phyloP scores from a whole-genome alignment of 2,797 vertebrate species.

The Zonotrichia albicollis region DNA sequence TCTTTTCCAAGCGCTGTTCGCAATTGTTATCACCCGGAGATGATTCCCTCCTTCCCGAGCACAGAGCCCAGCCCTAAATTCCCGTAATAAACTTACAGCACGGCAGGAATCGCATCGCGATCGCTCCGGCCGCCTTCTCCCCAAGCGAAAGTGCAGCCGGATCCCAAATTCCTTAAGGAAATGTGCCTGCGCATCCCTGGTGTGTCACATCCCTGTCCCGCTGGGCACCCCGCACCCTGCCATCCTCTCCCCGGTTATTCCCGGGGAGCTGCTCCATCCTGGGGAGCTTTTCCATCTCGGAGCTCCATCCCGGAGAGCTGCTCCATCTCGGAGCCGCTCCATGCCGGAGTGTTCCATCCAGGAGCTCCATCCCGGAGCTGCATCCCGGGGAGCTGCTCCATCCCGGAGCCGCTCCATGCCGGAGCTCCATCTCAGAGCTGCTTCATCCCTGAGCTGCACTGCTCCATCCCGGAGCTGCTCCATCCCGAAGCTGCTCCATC shows the following conservation, averaged over 20 bases:
- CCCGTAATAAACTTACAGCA: not conserved
- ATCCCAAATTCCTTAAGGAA: conserved; percentile 11
- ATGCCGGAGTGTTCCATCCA: not conserved
- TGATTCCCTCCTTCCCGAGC: not conserved
- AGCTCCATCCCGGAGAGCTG: not conserved
- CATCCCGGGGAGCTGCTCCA: too few relatives aligned
- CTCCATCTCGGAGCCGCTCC: not conserved
- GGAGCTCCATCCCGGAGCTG: not conserved
- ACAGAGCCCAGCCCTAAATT: not conserved
- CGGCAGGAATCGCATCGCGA: not conserved
- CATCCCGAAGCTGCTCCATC: too few relatives aligned
- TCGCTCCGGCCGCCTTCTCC: not conserved
- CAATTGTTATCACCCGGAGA: not conserved
- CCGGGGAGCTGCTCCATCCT: not conserved
- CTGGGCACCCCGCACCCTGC: not conserved
- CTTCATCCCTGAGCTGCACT: not conserved
- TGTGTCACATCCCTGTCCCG: not conserved
- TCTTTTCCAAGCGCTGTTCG: not conserved
- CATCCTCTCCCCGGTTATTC: conserved; percentile 50
- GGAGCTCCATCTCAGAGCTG: not conserved
- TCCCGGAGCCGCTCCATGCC: not conserved
- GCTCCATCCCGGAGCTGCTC: not conserved
- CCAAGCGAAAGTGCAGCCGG: conserved; percentile 14
- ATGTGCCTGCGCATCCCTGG: conserved; percentile 20
- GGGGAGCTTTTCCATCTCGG: too few relatives aligned